phyloP scores from a whole-genome alignment of 2,113 vertebrate genomes.

The Callocephalon fimbriatum region DNA sequence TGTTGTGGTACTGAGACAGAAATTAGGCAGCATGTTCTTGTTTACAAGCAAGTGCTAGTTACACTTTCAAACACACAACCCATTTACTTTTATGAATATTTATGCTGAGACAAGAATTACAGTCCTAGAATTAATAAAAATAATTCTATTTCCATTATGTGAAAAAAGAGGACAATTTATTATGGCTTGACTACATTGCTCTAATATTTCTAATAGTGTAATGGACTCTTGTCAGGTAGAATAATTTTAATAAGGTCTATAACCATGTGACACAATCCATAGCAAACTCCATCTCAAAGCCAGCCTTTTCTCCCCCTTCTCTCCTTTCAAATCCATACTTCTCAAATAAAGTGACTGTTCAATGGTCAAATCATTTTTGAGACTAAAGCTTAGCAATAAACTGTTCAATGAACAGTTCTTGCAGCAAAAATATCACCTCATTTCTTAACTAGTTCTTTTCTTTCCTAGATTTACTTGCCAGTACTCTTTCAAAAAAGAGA shows the following conservation, averaged over 20 bases:
- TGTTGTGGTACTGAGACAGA: not conserved
- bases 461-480: not conserved
- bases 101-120: not conserved
- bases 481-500: not conserved
- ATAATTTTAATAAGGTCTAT: not conserved
- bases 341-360: not conserved
- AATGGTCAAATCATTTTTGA: not conserved
- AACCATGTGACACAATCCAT: not conserved
- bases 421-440: not conserved
- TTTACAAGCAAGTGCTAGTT: not conserved
- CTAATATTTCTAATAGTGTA: not conserved
- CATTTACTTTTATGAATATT: not conserved
- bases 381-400: not conserved
- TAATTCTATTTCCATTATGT: not conserved
- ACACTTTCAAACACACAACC: not conserved
- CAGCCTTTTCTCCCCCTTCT: rapidly evolving
- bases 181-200: not conserved
- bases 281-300: not conserved
- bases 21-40: not conserved
- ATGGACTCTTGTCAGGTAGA: not conserved
- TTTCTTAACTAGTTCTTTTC: not conserved
- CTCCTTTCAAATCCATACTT: not conserved
- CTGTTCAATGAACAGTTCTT: not conserved
- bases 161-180: not conserved
- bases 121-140: not conserved